Percentiles rank a stretch among this genome's conserved stretches.
Conservation (phyloP, 2,797 vertebrate genomes). For the Takifugu rubripes region DNA sequence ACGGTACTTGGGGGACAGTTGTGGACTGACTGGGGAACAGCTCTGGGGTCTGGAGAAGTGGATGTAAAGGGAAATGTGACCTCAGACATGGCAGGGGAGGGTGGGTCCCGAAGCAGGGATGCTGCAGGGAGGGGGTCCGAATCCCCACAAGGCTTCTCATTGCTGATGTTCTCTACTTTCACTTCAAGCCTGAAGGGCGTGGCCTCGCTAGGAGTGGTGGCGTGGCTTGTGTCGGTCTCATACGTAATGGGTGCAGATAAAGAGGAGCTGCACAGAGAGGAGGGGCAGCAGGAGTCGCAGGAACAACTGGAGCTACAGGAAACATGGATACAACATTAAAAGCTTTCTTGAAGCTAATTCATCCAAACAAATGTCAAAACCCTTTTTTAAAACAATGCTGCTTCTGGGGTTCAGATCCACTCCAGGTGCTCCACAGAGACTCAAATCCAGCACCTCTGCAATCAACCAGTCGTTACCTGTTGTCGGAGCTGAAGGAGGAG, state of each 20-base stretch:
- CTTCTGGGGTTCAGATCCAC: too few relatives aligned
- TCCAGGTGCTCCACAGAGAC: too few relatives aligned
- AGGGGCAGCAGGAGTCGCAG: constrained; percentile 85
- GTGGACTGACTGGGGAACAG: constrained; percentile 9
- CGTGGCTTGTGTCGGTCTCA: constrained; percentile 80
- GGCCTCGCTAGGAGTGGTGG: constrained; percentile 75
- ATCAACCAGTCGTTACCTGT: constrained; percentile 57
- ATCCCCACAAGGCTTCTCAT: neutral
- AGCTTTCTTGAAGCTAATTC: neutral
- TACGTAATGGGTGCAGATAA: constrained; percentile 78
- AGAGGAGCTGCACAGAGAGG: constrained; percentile 84
- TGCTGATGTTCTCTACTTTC: constrained; percentile 46
- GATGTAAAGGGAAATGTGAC: constrained; percentile 31
- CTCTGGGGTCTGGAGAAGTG: constrained; percentile 30
- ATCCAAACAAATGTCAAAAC: neutral
- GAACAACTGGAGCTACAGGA: constrained; percentile 80
- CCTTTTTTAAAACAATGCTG: neutral
- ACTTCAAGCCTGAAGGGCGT: constrained; percentile 52
- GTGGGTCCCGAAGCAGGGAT: constrained; percentile 22
- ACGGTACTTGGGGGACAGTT: constrained; percentile 20
- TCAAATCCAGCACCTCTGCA: too few relatives aligned
- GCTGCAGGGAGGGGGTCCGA: constrained; percentile 22
- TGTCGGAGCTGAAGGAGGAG: constrained; percentile 82
- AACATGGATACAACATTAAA: neutral
- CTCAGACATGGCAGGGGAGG: constrained; percentile 44